These are phyloP conservation scores for Clarias laeviceps DNA, from an alignment of 2,797 vertebrate genomes.

Conservation along the genomic window DNA sequence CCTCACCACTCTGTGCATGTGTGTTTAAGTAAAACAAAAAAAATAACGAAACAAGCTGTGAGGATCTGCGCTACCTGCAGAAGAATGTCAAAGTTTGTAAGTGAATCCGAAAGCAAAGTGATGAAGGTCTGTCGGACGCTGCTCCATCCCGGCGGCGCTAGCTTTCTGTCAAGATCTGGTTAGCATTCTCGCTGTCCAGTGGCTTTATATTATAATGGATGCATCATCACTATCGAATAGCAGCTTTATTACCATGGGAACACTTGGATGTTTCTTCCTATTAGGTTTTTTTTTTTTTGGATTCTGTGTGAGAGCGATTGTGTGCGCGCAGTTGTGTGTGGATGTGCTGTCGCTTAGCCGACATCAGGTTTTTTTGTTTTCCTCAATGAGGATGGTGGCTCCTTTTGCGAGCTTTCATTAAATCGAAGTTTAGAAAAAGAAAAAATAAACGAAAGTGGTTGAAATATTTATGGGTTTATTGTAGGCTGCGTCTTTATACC, in stretches of 20 bases:
- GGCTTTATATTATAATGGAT: constrained; percentile 74
- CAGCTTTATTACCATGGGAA: constrained; percentile 95
- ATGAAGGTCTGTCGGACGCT: constrained; percentile 77
- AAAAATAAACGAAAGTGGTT: constrained; percentile 78
- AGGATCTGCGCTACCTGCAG: constrained; percentile 69
- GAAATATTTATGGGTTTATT: constrained; percentile 99
- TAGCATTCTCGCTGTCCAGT: constrained; percentile 29
- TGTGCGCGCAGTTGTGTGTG: constrained; percentile 75
- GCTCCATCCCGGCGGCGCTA: constrained; percentile 66
- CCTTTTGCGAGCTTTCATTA: constrained; percentile 98
- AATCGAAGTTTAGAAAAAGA: constrained; percentile 83
- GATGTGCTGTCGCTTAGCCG: constrained; percentile 97
- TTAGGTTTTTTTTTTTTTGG: constrained; percentile 64
- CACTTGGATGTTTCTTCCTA: constrained; percentile 77
- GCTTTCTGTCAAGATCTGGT: constrained; percentile 51
- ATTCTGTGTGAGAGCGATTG: constrained; percentile 74
- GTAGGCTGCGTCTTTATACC: constrained; percentile 98
- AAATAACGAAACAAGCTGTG: constrained; percentile 40
- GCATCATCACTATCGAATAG: constrained; percentile 97
- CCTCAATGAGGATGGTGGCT: constrained; percentile 99
- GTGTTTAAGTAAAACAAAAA: neutral
- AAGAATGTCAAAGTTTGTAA: constrained; percentile 71
- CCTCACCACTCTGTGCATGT: constrained; percentile 23
- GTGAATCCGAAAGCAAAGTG: constrained; percentile 46
- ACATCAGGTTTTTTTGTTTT: constrained; percentile 99